Evolutionary conservation across 2,113 vertebrate species (phyloP), one percentile per base, ranked within the genome.

Genomic region (Hydropotes inermis): DNA sequence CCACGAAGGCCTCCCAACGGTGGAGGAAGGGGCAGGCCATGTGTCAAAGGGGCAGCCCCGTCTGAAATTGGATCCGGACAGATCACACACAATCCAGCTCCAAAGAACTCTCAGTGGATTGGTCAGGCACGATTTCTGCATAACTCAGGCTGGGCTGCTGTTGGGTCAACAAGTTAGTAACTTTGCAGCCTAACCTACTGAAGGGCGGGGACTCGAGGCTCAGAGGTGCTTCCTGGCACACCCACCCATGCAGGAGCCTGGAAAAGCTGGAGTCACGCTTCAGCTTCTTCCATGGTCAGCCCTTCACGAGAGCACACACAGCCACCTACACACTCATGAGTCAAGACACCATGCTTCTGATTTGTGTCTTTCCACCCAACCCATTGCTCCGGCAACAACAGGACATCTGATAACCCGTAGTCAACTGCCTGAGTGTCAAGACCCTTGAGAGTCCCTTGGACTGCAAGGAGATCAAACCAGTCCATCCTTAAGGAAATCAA

Each of bases 241-340:
- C 7, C 19, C 16, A 6, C 19, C 5, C 16, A 3, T 36, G 12
- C 5, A 25, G 43, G 5, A 39, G 23, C 19, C 76, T 1, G 1
- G 5, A 7, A 2, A 43, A 6, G 74, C 2, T 6, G 15, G 64
- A 16, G 39, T 25, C 1, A 5, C 5, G 78, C 82, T 28, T 43
- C 45, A 6, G 5, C 7, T 58, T 28, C 43, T 13, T 15, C 2
- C 5, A 1, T 0, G 19, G 50, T 19, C 15, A 17, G 7, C 6
- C 76, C 64, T 61, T 57, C 19, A 7, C 0, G 15, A 60, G 23
- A 14, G 1, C 25, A 4, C 54, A 13, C 28, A 6, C 52, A 25
- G 61, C n/a, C 2, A 1, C 60, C 45, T 17, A 6, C 8, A 15
- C 5, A 33, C 23, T 55, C 16, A 3, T 2, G 3, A 12, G 2